Percentiles rank a stretch among this genome's conserved stretches.
Conservation (phyloP, 1,140 invertebrate genomes). For the Drosophila mayri region DNA sequence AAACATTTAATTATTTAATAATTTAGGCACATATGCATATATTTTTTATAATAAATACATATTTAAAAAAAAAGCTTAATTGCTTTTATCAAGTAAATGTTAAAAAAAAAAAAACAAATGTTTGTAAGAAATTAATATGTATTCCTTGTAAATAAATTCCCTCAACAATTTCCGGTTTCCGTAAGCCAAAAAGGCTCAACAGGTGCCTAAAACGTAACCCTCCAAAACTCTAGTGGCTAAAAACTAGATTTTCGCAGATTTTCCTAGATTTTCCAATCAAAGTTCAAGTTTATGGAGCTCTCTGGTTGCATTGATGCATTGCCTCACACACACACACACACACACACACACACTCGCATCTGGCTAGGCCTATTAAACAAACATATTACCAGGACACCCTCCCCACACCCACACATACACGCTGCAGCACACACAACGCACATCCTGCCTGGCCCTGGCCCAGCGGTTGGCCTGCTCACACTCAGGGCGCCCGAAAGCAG, state of each 20-base stretch:
- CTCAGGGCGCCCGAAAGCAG: slow-evolving; percentile 66
- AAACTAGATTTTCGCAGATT: not conserved
- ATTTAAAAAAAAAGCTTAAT: no score
- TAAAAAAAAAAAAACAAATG: no score
- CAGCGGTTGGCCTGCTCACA: slow-evolving; percentile 45
- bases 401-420: not conserved
- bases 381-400: slow-evolving; percentile 63
- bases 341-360: not conserved
- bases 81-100: no score
- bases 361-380: slow-evolving; percentile 73
- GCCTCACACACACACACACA: not conserved
- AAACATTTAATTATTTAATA: no score
- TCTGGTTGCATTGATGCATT: slow-evolving; percentile 23
- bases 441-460: slow-evolving; percentile 13
- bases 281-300: slow-evolving; percentile 1
- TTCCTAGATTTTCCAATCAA: not conserved
- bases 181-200: not conserved
- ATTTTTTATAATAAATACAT: no score
- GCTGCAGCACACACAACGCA: not conserved
- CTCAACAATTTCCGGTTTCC: no score
- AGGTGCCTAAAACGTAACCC: not conserved
- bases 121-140: no score
- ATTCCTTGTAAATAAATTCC: no score
- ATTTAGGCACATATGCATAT: no score
- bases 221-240: not conserved